Evolutionary conservation across 2,113 vertebrate genomes (phyloP).

Genomic region (Petrocephalus zakoni): DNA sequence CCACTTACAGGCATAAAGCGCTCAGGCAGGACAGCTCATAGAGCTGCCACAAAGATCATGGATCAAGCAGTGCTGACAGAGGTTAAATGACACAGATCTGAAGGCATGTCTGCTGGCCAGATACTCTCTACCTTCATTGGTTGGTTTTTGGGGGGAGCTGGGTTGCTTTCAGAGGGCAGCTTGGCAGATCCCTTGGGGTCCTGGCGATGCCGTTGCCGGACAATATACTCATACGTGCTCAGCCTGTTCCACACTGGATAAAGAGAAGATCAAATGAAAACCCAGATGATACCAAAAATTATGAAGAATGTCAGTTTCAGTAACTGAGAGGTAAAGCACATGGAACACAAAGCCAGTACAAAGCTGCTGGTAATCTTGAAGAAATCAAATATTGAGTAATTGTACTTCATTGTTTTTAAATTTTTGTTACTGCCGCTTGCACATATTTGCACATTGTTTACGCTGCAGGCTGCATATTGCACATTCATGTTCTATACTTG

Average conservation of each 20-base stretch:
- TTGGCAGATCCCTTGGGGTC: slow-evolving; percentile 60
- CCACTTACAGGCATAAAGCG: background rate
- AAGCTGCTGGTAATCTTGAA: background rate
- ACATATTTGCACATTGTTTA: background rate
- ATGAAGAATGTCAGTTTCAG: background rate
- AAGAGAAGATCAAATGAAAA: background rate
- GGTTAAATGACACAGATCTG: background rate
- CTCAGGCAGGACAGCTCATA: background rate
- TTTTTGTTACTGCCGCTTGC: background rate
- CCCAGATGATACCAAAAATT: background rate
- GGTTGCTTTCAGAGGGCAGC: slow-evolving; percentile 42
- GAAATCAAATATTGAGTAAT: background rate
- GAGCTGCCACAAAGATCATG: background rate
- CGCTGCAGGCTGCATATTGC: background rate
- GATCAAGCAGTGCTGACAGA: background rate
- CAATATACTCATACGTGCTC: slow-evolving; percentile 90
- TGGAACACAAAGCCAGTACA: background rate
- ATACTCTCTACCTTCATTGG: slow-evolving; percentile 61
- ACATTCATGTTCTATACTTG: background rate
- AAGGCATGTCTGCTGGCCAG: background rate
- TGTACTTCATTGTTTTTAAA: background rate
- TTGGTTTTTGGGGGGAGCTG: slow-evolving; percentile 48
- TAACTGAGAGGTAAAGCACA: background rate
- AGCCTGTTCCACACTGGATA: slow-evolving; percentile 85
- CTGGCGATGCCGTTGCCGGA: slow-evolving; percentile 79